These are phyloP conservation scores for Dolichomitus sp. DNA, from an alignment of 2,888 invertebrate species.

Conservation along the genomic window DNA sequence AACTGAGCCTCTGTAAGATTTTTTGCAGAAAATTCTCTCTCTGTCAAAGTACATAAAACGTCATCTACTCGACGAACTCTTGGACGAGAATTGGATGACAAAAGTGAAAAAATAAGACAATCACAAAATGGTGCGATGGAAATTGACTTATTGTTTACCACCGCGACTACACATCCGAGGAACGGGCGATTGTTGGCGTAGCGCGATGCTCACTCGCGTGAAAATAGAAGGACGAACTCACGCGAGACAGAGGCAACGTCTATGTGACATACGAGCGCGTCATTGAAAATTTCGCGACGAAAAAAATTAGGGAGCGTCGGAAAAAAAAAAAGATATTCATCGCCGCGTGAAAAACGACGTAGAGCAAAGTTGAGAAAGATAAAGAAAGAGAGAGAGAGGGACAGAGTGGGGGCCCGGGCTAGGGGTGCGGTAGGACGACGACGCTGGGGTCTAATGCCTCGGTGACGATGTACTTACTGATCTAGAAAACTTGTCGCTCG, in stretches of 20 bases:
- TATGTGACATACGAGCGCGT: constrained; percentile 38
- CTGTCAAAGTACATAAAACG: neutral
- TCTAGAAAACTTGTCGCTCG: constrained; percentile 64
- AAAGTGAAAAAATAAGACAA: neutral
- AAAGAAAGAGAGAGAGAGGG: constrained; percentile 40
- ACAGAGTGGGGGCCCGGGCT: constrained; percentile 42
- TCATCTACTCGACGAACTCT: neutral
- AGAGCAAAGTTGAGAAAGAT: constrained; percentile 46
- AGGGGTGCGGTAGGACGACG: constrained; percentile 71
- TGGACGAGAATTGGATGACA: neutral
- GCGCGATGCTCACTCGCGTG: constrained; percentile 13
- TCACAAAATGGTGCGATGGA: constrained; percentile 10
- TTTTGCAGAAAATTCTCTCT: neutral
- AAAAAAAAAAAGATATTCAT: neutral
- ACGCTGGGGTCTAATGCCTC: constrained; percentile 77
- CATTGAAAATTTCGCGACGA: constrained; percentile 18
- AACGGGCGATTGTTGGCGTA: constrained; percentile 43
- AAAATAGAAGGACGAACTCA: constrained; percentile 30
- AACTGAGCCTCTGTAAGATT: neutral
- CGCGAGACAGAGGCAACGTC: neutral
- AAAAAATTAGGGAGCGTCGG: neutral
- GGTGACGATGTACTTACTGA: constrained; percentile 78
- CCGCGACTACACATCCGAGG: constrained; percentile 41
- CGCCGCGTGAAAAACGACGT: constrained; percentile 3
- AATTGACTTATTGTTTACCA: constrained; percentile 45